Evolutionary conservation across 1,140 invertebrate species (phyloP).

Genomic region (Micrasema longulum): DNA sequence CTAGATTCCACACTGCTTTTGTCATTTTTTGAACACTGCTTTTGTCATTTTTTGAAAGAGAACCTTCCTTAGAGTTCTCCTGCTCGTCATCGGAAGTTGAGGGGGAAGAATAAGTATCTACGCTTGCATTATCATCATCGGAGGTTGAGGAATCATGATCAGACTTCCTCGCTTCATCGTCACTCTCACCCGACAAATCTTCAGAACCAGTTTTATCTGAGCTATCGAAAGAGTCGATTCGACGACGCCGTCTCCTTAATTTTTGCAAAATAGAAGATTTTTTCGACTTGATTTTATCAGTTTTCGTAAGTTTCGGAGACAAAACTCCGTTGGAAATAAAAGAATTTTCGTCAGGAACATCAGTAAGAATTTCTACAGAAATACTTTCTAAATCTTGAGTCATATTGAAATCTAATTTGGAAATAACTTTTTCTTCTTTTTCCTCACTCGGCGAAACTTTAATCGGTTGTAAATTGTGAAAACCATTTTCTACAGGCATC

Average conservation of each 20-base stretch:
- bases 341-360: background rate
- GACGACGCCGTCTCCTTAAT: conserved; percentile 33
- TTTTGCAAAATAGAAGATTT: conserved; percentile 34
- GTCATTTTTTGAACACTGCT: no score
- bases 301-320: background rate
- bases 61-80: conserved; percentile 54
- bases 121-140: conserved; percentile 57
- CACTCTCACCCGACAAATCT: conserved; percentile 41
- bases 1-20: conserved; percentile 35
- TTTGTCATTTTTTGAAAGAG: conserved; percentile 35
- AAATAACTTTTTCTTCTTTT: background rate
- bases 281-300: conserved; percentile 36
- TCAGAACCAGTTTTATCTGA: conserved; percentile 41
- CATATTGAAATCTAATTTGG: conserved; percentile 3
- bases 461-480: conserved; percentile 10
- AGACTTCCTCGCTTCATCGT: conserved; percentile 56
- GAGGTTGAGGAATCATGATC: conserved; percentile 59
- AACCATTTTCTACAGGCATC: conserved; percentile 53
- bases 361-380: background rate
- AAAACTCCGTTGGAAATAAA: background rate
- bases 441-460: conserved; percentile 7
- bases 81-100: conserved; percentile 62
- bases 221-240: conserved; percentile 33
- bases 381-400: background rate
- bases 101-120: conserved; percentile 60